Base-by-base conservation (phyloP, 2,797 vertebrate species). In the Semotilus atromaculatus region DNA sequence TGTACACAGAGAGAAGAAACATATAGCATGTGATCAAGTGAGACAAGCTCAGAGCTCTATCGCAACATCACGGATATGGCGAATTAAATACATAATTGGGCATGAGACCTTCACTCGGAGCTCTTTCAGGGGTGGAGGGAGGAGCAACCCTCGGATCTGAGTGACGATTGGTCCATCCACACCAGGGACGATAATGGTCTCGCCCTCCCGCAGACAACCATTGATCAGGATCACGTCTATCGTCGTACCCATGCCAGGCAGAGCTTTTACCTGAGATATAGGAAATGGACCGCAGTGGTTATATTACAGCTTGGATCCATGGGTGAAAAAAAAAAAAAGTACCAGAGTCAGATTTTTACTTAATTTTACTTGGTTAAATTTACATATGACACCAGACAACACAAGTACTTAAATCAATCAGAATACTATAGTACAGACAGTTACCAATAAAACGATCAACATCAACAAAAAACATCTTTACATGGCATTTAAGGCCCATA, bases 201-300 rank as follows among this genome's bases (percentile, higher is more conserved):
- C 96, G 3, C 98, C 97, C 92, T 99, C 98, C 40, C 95, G 94
- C 90, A 99, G 93, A 0, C 91, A 45, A 0, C 98, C 98, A 14
- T 99, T 99, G 80, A 99, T 99, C 85, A 99, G 90, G 91, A 99
- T 99, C 21, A 99, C 97, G 79, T 99, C 98, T 90, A 99, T 99
- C 1, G 98, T 99, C 1, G 98, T 99, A 48, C 98, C 98, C 98
- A 99, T 98, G 10, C 98, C 98, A 1, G 98, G 98, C 58, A 99
- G 94, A 21, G 98, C 98, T 92, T 99, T 99, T 8, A 99, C 98
- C 98, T 99, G 88, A 13, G 43, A 36, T 13, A n/a, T 0, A 62
- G 4, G 13, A 55, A 19, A 45, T 34, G 31, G 23, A 66, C 19
- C 62, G 10, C 31, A 45, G 5, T 16, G 29, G 43, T 67, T 51